Conservation (phyloP, 1,140 invertebrate species). For the Euborellia annulipes region DNA sequence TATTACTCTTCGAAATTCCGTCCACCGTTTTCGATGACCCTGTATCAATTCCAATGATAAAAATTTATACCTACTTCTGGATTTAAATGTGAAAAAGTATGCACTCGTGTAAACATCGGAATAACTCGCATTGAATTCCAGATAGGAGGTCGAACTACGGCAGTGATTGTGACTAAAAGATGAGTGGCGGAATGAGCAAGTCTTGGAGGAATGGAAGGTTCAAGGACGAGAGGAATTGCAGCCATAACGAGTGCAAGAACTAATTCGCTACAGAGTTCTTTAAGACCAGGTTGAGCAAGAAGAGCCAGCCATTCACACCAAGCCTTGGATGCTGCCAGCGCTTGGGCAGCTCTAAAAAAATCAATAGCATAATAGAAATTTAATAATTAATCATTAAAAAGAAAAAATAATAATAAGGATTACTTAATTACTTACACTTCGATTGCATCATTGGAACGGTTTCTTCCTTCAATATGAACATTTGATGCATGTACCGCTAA, state of each 20-base stretch:
- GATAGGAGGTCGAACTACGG: conserved; percentile 37
- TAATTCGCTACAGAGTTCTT: conserved; percentile 5
- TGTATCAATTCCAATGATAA: too few species aligned
- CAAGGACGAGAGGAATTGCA: conserved; percentile 12
- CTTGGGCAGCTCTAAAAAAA: conserved; percentile 42
- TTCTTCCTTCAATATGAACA: conserved; percentile 26
- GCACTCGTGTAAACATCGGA: conserved; percentile 28
- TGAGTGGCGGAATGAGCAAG: conserved; percentile 41
- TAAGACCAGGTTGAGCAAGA: conserved; percentile 1
- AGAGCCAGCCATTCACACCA: conserved; percentile 43
- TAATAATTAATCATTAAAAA: background rate
- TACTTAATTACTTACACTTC: conserved; percentile 29
- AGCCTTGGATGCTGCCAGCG: conserved; percentile 46
- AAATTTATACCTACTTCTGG: conserved; percentile 19
- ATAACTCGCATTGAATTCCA: conserved; percentile 31
- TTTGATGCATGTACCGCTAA: conserved; percentile 30
- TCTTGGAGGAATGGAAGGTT: conserved; percentile 29
- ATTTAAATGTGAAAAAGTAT: conserved; percentile 29
- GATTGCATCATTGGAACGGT: conserved; percentile 31
- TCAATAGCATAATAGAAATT: conserved; percentile 2
- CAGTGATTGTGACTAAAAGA: conserved; percentile 37
- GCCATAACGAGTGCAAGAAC: conserved; percentile 11
- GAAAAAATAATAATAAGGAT: background rate
- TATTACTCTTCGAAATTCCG: too few species aligned
- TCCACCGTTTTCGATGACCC: too few species aligned